A percentile compares a stretch with the other conserved stretches of the same genome.
phyloP scores from a whole-genome alignment of 1,140 invertebrate species.

The Bombyx mandarina region DNA sequence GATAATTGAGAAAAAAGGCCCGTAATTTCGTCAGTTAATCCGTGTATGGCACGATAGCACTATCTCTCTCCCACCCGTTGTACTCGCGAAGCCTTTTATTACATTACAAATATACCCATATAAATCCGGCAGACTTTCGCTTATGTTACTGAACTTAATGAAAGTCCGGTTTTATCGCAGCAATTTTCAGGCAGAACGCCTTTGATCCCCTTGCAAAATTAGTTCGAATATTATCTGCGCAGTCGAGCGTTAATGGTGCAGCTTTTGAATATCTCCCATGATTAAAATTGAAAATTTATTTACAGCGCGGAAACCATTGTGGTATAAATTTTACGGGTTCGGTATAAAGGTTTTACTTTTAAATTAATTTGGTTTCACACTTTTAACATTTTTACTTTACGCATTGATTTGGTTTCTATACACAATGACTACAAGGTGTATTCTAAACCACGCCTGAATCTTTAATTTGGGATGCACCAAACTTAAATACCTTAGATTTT shows the following conservation, averaged over 20 bases:
- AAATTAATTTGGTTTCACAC: no score
- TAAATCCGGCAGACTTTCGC: not conserved
- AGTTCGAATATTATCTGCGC: slow-evolving; percentile 1
- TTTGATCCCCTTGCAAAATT: slow-evolving; percentile 1
- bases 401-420: no score
- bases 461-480: no score
- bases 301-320: no score
- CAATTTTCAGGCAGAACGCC: not conserved
- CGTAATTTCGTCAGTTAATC: slow-evolving; percentile 9
- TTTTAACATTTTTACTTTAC: no score
- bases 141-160: slow-evolving; percentile 1
- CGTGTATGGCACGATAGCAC: not conserved
- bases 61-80: not conserved
- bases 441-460: no score
- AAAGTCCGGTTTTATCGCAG: slow-evolving; percentile 2
- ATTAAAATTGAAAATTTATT: no score
- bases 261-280: no score
- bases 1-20: slow-evolving; percentile 8
- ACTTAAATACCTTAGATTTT: no score
- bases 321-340: no score
- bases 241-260: not conserved
- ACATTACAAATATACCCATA: not conserved
- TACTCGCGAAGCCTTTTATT: slow-evolving; percentile 3
- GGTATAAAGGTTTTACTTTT: no score
- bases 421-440: no score